Conservation (phyloP, 1,140 invertebrate species). For the Drosophila seguyi region DNA sequence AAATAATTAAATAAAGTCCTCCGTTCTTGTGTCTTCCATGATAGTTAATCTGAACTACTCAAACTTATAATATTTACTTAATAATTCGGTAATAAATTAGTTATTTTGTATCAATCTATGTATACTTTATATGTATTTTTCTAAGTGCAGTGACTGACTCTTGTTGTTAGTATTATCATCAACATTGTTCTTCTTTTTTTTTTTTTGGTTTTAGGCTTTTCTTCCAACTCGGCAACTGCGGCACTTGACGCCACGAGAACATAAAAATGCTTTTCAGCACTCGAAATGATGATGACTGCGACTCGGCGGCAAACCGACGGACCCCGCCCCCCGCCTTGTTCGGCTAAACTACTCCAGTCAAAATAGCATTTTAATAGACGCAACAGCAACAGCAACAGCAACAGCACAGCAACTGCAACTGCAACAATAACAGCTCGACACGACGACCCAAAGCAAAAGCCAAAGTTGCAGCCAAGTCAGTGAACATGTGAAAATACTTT, state of each 20-base stretch:
- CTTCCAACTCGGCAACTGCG: constrained; percentile 40
- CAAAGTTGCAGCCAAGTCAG: constrained; percentile 58
- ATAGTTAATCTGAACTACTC: too few species aligned
- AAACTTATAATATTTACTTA: too few species aligned
- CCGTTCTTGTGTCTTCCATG: too few species aligned
- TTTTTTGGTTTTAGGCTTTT: constrained; percentile 40
- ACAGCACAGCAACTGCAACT: constrained; percentile 24
- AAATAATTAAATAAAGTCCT: too few species aligned
- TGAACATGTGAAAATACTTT: constrained; percentile 79
- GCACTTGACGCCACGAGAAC: constrained; percentile 83
- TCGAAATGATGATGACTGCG: constrained; percentile 69
- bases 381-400: constrained; percentile 41
- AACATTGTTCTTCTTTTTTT: constrained; percentile 82
- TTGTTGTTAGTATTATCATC: constrained; percentile 80
- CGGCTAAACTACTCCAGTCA: constrained; percentile 81
- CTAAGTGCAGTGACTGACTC: constrained; percentile 43
- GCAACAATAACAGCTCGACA: constrained; percentile 54
- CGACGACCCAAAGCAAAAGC: constrained; percentile 61
- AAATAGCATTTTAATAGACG: constrained; percentile 84
- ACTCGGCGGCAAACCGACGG: constrained; percentile 25
- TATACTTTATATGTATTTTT: not conserved
- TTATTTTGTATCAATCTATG: not conserved
- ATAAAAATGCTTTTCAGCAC: constrained; percentile 84
- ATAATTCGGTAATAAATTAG: not conserved
- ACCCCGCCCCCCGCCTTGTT: constrained; percentile 51